These are phyloP conservation scores for Pygoscelis adeliae DNA, from an alignment of 2,113 vertebrate species.

Conservation along the genomic window DNA sequence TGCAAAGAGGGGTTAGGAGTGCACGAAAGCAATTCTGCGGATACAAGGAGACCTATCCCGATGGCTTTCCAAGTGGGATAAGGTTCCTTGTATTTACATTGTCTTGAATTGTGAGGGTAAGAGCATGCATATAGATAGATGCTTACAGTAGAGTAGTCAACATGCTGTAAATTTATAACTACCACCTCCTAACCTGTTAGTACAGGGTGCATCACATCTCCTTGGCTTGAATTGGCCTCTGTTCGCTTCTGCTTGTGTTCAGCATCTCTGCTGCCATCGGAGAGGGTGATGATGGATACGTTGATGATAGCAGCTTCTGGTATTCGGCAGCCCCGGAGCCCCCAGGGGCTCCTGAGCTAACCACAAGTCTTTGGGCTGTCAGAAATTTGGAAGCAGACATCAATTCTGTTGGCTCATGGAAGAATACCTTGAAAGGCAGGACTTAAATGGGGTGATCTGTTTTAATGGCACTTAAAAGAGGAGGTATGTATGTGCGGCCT, in stretches of 20 bases:
- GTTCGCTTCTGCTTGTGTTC: neutral
- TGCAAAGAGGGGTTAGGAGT: neutral
- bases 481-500: neutral
- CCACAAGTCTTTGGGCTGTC: neutral
- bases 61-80: neutral
- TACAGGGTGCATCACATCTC: accelerated
- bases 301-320: neutral
- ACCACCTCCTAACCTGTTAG: neutral
- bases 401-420: neutral
- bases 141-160: neutral
- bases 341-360: neutral
- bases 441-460: neutral
- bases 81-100: neutral
- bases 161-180: neutral
- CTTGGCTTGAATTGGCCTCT: neutral
- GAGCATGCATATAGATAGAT: neutral
- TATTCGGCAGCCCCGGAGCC: neutral
- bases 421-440: neutral
- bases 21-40: accelerated
- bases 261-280: neutral
- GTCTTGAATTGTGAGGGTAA: neutral
- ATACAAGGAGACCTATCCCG: neutral
- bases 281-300: neutral
- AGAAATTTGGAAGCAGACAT: neutral
- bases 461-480: neutral